A percentile compares a stretch with the other conserved stretches of the same genome.
phyloP scores from a whole-genome alignment of 2,797 vertebrate genomes.

The Enteromius treurensis region DNA sequence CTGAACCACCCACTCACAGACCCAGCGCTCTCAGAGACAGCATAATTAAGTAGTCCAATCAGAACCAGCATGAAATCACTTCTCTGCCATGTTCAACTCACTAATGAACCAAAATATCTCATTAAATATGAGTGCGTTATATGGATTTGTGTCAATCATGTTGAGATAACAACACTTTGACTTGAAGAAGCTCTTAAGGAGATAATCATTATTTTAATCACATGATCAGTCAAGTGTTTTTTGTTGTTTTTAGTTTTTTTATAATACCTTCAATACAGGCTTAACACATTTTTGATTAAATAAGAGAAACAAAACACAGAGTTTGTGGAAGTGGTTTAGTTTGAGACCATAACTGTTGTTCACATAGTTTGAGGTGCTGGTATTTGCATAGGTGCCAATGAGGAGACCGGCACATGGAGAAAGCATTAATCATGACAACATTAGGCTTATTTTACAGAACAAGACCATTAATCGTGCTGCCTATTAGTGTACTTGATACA shows the following conservation, averaged over 20 bases:
- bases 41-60: slow-evolving; percentile 85
- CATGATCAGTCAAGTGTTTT: slow-evolving; percentile 1
- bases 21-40: slow-evolving; percentile 75
- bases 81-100: slow-evolving; percentile 75
- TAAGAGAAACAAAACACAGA: neutral
- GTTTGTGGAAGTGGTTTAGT: slow-evolving; percentile 12
- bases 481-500: slow-evolving; percentile 33
- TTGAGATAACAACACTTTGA: slow-evolving; percentile 76
- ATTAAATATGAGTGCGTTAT: slow-evolving; percentile 75
- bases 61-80: slow-evolving; percentile 80
- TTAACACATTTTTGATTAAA: too few species aligned
- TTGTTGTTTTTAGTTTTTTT: neutral
- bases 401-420: slow-evolving; percentile 44
- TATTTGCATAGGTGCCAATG: slow-evolving; percentile 57
- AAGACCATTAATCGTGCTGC: slow-evolving; percentile 27
- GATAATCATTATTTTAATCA: slow-evolving; percentile 32
- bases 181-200: slow-evolving; percentile 70
- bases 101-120: slow-evolving; percentile 85
- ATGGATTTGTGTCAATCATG: slow-evolving; percentile 76
- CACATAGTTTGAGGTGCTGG: slow-evolving; percentile 24
- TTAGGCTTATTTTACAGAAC: slow-evolving; percentile 47
- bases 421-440: slow-evolving; percentile 52
- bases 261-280: too few species aligned
- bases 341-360: neutral
- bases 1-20: slow-evolving; percentile 62